Evolutionary conservation across 2,797 vertebrate genomes (phyloP).

Genomic region (Tapirus indicus): DNA sequence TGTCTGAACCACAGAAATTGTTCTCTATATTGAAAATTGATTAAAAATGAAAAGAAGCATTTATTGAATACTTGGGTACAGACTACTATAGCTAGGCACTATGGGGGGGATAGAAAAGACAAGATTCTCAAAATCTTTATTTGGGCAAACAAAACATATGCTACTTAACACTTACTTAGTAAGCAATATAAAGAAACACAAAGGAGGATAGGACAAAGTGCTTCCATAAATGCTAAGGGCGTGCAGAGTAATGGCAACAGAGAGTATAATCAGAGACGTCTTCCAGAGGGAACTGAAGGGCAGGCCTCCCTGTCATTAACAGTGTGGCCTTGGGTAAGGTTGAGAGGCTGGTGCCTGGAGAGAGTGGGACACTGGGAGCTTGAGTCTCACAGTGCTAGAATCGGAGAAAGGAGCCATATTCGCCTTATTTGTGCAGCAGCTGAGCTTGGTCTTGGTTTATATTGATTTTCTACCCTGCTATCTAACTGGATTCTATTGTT

Average conservation of each 20-base stretch:
- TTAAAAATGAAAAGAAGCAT: background rate
- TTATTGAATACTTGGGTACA: background rate
- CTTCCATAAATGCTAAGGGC: background rate
- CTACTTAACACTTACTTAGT: slow-evolving; percentile 10
- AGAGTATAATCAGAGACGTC: background rate
- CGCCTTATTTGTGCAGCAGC: background rate
- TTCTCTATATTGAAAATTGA: slow-evolving; percentile 13
- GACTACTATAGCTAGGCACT: background rate
- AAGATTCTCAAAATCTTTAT: slow-evolving; percentile 1
- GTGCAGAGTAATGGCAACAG: background rate
- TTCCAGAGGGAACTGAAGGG: background rate
- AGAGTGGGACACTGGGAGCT: background rate
- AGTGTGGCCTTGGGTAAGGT: background rate
- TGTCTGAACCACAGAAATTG: background rate
- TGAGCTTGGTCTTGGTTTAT: background rate
- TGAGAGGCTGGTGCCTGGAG: background rate
- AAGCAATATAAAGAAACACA: slow-evolving; percentile 11
- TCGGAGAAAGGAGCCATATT: background rate
- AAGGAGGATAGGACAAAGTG: slow-evolving; percentile 40
- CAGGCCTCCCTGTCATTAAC: background rate
- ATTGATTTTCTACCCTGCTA: background rate
- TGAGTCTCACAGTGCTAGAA: background rate
- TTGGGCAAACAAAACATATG: background rate
- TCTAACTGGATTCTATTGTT: background rate
- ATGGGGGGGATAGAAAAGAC: background rate